A percentile compares a stretch with the other conserved stretches of the same genome.
Evolutionary conservation across 1,140 invertebrate genomes (phyloP).

Genomic region (Vollenhovia emeryi): DNA sequence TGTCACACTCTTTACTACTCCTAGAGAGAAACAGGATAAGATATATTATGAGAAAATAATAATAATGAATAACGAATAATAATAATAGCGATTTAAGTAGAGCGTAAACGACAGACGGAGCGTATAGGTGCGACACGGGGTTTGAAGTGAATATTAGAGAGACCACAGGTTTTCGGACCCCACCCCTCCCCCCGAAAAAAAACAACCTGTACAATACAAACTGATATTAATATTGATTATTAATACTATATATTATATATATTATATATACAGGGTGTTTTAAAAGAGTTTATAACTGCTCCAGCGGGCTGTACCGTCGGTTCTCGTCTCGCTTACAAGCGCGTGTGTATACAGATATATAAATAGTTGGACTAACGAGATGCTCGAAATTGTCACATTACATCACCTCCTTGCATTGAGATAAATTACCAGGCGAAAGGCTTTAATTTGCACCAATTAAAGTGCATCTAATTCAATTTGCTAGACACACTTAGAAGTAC

Average conservation of each 20-base stretch:
- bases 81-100: slow-evolving; percentile 67
- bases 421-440: neutral
- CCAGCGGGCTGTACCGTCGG: slow-evolving; percentile 71
- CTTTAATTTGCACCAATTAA: neutral
- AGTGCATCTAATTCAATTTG: neutral
- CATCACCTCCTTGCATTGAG: neutral
- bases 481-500: neutral
- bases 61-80: slow-evolving; percentile 53
- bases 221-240: slow-evolving; percentile 84
- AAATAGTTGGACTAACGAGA: neutral
- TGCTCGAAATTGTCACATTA: neutral
- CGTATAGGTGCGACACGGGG: slow-evolving; percentile 74
- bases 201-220: slow-evolving; percentile 84
- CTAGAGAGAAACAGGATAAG: slow-evolving; percentile 73
- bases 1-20: slow-evolving; percentile 70
- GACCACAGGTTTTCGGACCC: slow-evolving; percentile 75
- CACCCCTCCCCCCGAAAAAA: slow-evolving; percentile 50
- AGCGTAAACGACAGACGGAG: slow-evolving; percentile 73
- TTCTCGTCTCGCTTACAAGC: neutral
- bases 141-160: slow-evolving; percentile 76
- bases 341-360: neutral
- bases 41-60: slow-evolving; percentile 75
- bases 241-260: slow-evolving; percentile 78
- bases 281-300: slow-evolving; percentile 81
- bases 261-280: slow-evolving; percentile 83